phyloP scores from a whole-genome alignment of 1,140 invertebrate species.

The Drosophila varians region DNA sequence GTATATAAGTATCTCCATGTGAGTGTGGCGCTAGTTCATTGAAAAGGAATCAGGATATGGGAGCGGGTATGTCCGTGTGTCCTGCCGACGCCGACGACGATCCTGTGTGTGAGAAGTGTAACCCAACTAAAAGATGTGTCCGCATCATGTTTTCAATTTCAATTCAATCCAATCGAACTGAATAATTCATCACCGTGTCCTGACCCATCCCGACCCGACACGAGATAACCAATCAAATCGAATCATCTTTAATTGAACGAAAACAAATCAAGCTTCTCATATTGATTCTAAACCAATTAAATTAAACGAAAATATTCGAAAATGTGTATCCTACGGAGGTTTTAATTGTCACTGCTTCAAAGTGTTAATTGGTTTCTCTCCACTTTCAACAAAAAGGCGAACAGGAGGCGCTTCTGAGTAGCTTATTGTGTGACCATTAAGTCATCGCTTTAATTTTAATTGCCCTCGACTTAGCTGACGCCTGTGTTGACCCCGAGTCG shows the following conservation, averaged over 20 bases:
- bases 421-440: conserved; percentile 23
- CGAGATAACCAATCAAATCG: conserved; percentile 16
- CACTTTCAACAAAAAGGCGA: neutral
- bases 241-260: conserved; percentile 42
- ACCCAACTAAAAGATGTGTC: conserved; percentile 30
- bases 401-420: conserved; percentile 10
- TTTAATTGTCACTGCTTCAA: neutral
- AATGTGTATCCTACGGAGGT: neutral
- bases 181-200: conserved; percentile 47
- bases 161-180: conserved; percentile 15
- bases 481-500: conserved; percentile 14
- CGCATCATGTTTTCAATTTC: conserved; percentile 23
- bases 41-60: conserved; percentile 29
- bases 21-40: conserved; percentile 19
- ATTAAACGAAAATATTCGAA: conserved; percentile 19
- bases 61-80: neutral
- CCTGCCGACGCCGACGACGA: neutral
- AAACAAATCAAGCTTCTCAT: conserved; percentile 36
- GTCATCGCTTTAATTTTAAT: conserved; percentile 48
- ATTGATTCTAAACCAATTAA: conserved; percentile 37
- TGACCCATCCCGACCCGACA: too few relatives aligned
- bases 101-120: neutral
- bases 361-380: neutral
- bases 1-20: too few relatives aligned
- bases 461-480: conserved; percentile 26